Percentiles rank a stretch among this genome's conserved stretches.
phyloP scores from a whole-genome alignment of 2,888 invertebrate species.

The Ochropacha duplaris region DNA sequence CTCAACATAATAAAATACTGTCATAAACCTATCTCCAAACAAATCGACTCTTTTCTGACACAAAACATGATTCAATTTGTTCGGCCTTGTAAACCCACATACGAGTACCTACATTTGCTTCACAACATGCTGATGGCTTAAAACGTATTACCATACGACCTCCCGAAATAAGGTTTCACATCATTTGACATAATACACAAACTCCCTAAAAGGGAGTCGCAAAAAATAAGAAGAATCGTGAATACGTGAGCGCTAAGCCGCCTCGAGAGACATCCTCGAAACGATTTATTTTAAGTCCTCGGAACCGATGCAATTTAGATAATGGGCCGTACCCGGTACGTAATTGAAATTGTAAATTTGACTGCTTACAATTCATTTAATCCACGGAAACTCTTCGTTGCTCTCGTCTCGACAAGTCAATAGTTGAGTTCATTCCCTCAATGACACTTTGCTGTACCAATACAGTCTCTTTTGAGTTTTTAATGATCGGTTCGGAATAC shows the following conservation, averaged over 20 bases:
- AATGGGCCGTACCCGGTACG: constrained; percentile 24
- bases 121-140: neutral
- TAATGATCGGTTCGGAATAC: no score
- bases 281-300: constrained; percentile 1
- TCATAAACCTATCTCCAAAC: no score
- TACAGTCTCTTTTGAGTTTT: neutral
- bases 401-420: neutral
- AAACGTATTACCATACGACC: neutral
- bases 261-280: neutral
- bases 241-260: constrained; percentile 8
- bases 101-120: no score
- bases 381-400: constrained; percentile 10
- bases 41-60: no score
- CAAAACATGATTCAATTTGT: no score
- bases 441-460: neutral
- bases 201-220: constrained; percentile 2
- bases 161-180: neutral
- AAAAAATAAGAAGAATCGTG: constrained; percentile 6
- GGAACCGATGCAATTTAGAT: constrained; percentile 28
- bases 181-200: constrained; percentile 6
- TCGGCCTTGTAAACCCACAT: no score
- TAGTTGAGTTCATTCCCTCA: neutral
- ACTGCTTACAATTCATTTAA: constrained; percentile 12
- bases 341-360: constrained; percentile 37
- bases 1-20: no score